phyloP scores from a whole-genome alignment of 1,140 invertebrate species.

The Platyscapa corneri region DNA sequence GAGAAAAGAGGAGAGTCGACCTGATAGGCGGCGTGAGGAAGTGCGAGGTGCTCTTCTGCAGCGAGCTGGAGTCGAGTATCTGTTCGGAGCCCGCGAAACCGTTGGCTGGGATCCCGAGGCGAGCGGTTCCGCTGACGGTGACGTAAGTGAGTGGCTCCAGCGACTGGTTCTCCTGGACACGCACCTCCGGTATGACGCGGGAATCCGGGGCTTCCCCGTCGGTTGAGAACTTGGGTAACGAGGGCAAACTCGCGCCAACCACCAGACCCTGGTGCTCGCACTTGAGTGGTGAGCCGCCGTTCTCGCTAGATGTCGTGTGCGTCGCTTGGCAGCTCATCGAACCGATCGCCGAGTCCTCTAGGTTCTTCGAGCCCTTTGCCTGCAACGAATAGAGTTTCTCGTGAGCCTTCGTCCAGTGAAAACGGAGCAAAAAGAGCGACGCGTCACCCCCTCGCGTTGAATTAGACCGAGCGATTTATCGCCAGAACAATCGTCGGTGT shows the following conservation, averaged over 20 bases:
- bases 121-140: neutral
- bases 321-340: slow-evolving; percentile 76
- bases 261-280: slow-evolving; percentile 18
- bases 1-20: neutral
- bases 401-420: too few relatives aligned
- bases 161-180: slow-evolving; percentile 3
- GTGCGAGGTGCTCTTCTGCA: slow-evolving; percentile 1
- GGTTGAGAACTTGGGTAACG: neutral
- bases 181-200: slow-evolving; percentile 21
- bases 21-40: slow-evolving; percentile 1
- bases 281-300: slow-evolving; percentile 59
- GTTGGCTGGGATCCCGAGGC: neutral
- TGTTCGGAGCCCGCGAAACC: neutral
- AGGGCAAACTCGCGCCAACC: neutral
- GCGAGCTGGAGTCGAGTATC: slow-evolving; percentile 27
- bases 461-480: too few relatives aligned
- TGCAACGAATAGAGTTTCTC: slow-evolving; percentile 46
- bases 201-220: neutral
- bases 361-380: slow-evolving; percentile 62
- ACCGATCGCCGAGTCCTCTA: slow-evolving; percentile 78
- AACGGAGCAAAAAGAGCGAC: too few relatives aligned
- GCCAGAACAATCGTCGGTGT: too few relatives aligned
- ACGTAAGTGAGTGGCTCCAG: slow-evolving; percentile 14
- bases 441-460: too few relatives aligned
- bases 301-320: slow-evolving; percentile 67